Conservation (phyloP, 2,797 vertebrate genomes). For the Diceros bicornis region DNA sequence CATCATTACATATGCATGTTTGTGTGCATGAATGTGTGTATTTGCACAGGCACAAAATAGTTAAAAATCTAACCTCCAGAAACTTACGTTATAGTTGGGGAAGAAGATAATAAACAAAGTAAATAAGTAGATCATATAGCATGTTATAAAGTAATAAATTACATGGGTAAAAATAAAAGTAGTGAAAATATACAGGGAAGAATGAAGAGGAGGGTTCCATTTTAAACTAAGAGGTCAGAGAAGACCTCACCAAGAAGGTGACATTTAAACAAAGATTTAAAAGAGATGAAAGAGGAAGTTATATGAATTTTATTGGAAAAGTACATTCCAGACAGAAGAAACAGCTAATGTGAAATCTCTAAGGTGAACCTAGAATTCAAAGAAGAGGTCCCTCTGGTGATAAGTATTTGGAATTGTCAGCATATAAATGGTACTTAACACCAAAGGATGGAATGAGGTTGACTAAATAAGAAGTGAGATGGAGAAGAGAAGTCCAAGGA, state of each 20-base stretch:
- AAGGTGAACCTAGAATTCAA: neutral
- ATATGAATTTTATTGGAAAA: neutral
- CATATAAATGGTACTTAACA: neutral
- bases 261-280: constrained; percentile 49
- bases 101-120: neutral
- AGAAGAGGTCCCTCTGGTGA: neutral
- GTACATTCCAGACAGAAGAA: neutral
- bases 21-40: neutral
- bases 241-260: neutral
- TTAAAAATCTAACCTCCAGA: neutral
- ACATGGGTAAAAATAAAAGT: neutral
- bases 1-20: neutral
- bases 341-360: neutral
- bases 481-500: neutral
- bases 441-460: neutral
- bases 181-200: neutral
- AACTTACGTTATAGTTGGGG: neutral
- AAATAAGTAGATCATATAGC: neutral
- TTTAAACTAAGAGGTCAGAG: neutral
- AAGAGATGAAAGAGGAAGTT: neutral
- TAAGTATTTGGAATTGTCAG: constrained; percentile 6
- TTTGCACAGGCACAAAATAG: neutral
- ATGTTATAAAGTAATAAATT: neutral
- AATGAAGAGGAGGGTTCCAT: neutral
- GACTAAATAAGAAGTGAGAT: neutral